These are phyloP conservation scores for Erynnis tages DNA, from an alignment of 2,888 invertebrate species.

Conservation along the genomic window DNA sequence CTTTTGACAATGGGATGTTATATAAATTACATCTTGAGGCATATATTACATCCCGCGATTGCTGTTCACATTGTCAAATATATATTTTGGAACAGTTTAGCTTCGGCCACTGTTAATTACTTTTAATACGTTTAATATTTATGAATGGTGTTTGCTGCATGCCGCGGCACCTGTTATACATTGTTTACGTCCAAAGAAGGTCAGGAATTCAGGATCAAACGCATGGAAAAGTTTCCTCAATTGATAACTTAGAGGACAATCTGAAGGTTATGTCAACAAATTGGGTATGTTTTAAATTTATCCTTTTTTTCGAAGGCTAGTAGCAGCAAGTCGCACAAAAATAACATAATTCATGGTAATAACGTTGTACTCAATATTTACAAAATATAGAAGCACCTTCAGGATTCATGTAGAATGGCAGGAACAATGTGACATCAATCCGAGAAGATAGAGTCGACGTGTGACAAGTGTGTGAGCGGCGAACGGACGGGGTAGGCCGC, in stretches of 20 bases:
- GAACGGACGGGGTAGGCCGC: constrained; percentile 29
- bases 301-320: neutral
- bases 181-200: constrained; percentile 33
- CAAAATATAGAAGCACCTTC: neutral
- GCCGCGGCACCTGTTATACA: constrained; percentile 24
- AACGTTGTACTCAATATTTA: too few relatives aligned
- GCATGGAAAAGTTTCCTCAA: constrained; percentile 28
- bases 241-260: constrained; percentile 30
- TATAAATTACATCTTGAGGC: too few relatives aligned
- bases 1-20: too few relatives aligned
- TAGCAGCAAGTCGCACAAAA: too few relatives aligned
- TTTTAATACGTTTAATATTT: too few relatives aligned
- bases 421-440: constrained; percentile 12
- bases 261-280: constrained; percentile 29
- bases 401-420: constrained; percentile 5
- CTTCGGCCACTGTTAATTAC: too few relatives aligned
- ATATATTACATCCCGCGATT: too few relatives aligned
- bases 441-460: neutral
- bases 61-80: too few relatives aligned
- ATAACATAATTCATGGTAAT: too few relatives aligned
- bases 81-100: too few relatives aligned
- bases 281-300: neutral
- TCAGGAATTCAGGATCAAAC: constrained; percentile 28
- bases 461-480: neutral
- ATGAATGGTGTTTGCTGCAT: constrained; percentile 18